Evolutionary conservation across 1,140 invertebrate species (phyloP), one percentile per base, ranked within the genome.

Genomic region (Samia ricini): DNA sequence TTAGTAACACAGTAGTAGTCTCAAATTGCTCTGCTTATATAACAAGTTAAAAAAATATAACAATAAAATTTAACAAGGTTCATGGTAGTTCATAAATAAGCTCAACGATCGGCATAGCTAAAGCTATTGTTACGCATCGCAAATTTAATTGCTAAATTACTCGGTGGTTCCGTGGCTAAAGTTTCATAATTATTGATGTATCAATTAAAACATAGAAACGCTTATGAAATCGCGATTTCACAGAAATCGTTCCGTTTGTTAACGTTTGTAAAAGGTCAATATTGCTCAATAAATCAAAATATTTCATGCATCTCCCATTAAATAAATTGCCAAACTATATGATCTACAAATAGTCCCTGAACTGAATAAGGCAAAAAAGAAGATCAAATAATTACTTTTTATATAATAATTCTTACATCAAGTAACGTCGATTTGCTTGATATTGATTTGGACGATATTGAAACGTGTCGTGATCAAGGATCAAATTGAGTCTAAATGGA

Each of bases 141-240:
- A 57, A 57, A 57, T 57, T 57, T 57, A 57, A 57, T 57, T 57
- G 56, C 19, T 20, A 36, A 57, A 57, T 57, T 57, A 57, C 24
- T 57, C 56, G 29, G 56, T 57, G 56, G 56, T 57, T 57, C 56
- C 56, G 56, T 57, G 42, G 20, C 56, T 6, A 52, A 52, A 22
- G 15, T 23, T 52, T 57, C 33, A 57, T 19, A 33, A 29, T 21
- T 57, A 57, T 57, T 18, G 56, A 19, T 36, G 26, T 57, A 57
- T 42, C 56, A 57, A 57, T 57, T 57, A 57, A 36, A 19, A 42
- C 33, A 8, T 15, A 29, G 24, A 57, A 57, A 57, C 26, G 7
- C 4, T 20, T 36, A 15, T 36, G 20, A 33, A 57, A 56, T 21
- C 20, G 22, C 56, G 26, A 57, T 57, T 57, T 57, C 56, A 57